A percentile compares a stretch with the other conserved stretches of the same genome.
Conservation (phyloP, 2,113 vertebrate genomes). For the Orientallactaga bullata region DNA sequence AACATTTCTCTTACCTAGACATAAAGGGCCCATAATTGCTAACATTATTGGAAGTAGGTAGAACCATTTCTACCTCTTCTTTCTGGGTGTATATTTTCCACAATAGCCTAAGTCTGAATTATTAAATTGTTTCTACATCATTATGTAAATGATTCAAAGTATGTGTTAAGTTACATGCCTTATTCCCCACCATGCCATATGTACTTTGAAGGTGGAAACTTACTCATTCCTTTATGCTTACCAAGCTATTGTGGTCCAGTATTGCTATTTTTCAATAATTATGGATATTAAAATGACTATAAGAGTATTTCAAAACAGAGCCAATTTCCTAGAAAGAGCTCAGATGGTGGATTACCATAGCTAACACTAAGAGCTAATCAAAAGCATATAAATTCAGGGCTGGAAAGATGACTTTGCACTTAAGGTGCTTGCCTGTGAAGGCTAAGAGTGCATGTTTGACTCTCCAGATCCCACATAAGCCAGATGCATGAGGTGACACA, state of each 20-base stretch:
- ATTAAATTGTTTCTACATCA: background rate
- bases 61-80: background rate
- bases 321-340: conserved; percentile 31
- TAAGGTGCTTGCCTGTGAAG: no score
- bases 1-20: background rate
- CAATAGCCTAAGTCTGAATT: rapidly evolving
- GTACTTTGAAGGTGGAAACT: background rate
- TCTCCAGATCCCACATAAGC: no score
- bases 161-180: background rate
- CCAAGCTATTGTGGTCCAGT: background rate
- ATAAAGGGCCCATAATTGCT: background rate
- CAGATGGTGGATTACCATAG: background rate
- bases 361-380: background rate
- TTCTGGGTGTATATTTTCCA: background rate
- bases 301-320: background rate
- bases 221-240: background rate
- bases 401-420: no score
- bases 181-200: background rate
- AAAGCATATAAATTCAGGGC: no score
- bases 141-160: background rate
- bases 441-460: no score
- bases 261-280: conserved; percentile 25
- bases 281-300: background rate
- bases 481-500: no score
- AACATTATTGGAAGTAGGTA: background rate